Conservation (phyloP, 2,888 invertebrate genomes). For the Leptothorax acervorum region DNA sequence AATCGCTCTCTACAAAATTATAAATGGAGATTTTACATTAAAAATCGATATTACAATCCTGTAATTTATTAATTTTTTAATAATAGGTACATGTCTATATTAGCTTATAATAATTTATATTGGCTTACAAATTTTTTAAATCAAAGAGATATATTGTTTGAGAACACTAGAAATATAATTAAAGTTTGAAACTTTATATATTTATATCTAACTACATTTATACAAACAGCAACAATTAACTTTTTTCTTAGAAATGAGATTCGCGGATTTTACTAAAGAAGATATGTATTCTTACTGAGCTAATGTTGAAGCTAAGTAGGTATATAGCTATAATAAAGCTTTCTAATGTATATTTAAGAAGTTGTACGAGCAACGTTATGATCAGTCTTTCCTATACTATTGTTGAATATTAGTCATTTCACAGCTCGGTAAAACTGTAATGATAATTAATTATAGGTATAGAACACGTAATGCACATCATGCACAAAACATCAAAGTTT, state of each 20-base stretch:
- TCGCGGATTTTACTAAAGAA: background rate
- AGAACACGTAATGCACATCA: background rate
- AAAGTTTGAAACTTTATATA: background rate
- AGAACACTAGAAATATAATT: background rate
- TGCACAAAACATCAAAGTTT: background rate
- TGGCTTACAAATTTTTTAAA: background rate
- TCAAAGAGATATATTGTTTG: background rate
- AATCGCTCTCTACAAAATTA: slow-evolving; percentile 42
- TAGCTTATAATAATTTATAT: background rate
- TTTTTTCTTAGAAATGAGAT: background rate
- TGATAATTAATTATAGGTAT: background rate
- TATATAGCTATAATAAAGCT: background rate
- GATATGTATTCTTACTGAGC: background rate
- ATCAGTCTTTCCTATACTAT: background rate
- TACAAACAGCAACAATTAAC: background rate
- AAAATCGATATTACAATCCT: background rate
- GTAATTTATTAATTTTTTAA: slow-evolving; percentile 8
- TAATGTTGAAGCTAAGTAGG: background rate
- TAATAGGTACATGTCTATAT: background rate
- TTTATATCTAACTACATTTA: background rate
- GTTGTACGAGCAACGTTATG: background rate
- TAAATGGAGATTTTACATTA: background rate
- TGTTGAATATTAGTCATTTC: background rate
- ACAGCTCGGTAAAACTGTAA: background rate
- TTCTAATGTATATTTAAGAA: slow-evolving; percentile 7